Evolutionary conservation across 2,113 vertebrate genomes (phyloP).

Genomic region (Tor tambroides): DNA sequence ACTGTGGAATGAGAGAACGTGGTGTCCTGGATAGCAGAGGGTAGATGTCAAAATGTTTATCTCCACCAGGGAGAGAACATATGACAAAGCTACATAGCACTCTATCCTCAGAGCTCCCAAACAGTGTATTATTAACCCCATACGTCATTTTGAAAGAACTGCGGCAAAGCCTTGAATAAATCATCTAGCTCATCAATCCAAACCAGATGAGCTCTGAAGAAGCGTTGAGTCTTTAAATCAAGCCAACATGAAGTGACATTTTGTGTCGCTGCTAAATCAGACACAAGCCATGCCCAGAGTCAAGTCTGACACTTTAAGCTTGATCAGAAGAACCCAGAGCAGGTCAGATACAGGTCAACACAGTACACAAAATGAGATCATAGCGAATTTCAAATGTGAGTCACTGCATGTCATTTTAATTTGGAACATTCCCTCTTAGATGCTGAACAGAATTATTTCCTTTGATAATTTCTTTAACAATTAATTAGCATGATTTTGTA

Average conservation of each 20-base stretch:
- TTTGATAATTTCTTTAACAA: not conserved
- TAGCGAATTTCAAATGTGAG: not conserved
- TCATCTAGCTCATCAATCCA: conserved; percentile 7
- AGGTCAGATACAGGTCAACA: conserved; percentile 9
- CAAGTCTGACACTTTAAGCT: conserved; percentile 25
- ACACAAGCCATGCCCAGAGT: conserved; percentile 16
- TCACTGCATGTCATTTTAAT: conserved; percentile 15
- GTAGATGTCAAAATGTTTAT: conserved; percentile 21
- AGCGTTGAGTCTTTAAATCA: not conserved
- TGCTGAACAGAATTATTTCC: not conserved
- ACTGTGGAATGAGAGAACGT: conserved; percentile 26
- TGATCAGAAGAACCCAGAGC: not conserved
- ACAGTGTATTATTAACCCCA: conserved; percentile 23
- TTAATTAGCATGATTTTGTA: not conserved
- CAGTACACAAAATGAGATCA: not conserved
- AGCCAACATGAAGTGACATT: not conserved
- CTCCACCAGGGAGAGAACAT: not conserved
- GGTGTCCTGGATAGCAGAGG: conserved; percentile 31
- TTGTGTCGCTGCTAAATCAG: conserved; percentile 30
- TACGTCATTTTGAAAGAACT: conserved; percentile 14
- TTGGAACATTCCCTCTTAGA: not conserved
- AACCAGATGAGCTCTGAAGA: conserved; percentile 16
- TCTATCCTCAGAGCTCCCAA: not conserved
- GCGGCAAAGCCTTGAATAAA: not conserved
- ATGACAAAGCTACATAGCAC: conserved; percentile 10